Conservation (phyloP, 2,888 invertebrate genomes). For the Lypha dubia region DNA sequence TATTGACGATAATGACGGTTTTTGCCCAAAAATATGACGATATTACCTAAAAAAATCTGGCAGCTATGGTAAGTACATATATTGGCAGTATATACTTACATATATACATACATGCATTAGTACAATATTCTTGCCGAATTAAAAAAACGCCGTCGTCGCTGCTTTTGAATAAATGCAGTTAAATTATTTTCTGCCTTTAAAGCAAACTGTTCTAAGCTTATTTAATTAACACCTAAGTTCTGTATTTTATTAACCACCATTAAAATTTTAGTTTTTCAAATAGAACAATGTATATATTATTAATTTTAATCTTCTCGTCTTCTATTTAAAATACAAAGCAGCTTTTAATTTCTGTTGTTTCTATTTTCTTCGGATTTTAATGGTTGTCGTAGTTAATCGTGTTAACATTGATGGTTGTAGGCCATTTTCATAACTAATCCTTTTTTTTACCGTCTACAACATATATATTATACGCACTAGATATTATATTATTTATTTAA, state of each 20-base stretch:
- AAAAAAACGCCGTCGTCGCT: slow-evolving; percentile 33
- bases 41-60: too few species aligned
- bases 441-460: neutral
- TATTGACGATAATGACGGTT: too few species aligned
- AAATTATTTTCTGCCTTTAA: neutral
- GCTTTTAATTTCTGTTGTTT: slow-evolving; percentile 13
- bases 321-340: neutral
- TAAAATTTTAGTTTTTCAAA: neutral
- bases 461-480: neutral
- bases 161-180: slow-evolving; percentile 31
- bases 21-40: too few species aligned
- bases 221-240: slow-evolving; percentile 20
- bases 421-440: neutral
- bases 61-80: too few species aligned
- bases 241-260: neutral
- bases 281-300: neutral
- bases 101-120: too few species aligned
- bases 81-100: too few species aligned
- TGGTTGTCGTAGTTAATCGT: slow-evolving; percentile 52
- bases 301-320: neutral
- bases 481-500: neutral
- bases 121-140: slow-evolving; percentile 37
- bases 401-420: slow-evolving; percentile 28
- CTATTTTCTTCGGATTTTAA: slow-evolving; percentile 51
- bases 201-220: slow-evolving; percentile 17